Evolutionary conservation across 2,113 vertebrate species (phyloP), one percentile per base, ranked within the genome.

Genomic region (Naja naja): DNA sequence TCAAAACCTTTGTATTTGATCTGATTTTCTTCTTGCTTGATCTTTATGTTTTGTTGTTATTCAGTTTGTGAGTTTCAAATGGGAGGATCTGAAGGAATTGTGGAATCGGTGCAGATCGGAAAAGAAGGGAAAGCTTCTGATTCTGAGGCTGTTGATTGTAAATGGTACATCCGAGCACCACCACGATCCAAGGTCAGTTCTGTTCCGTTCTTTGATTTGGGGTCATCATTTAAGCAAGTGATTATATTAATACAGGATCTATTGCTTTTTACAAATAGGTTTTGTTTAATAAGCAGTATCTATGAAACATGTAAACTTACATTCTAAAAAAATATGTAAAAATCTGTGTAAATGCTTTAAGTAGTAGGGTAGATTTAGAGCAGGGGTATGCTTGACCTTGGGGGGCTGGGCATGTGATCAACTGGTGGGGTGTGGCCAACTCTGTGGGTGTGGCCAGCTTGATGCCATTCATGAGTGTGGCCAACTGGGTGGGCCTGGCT

Each of bases 21-120:
- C 96, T n/a, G 96, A 94, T 88, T 43, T 54, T 93, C 96, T 96
- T 96, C 94, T 97, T 97, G 95, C 93, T 98, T 96, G 95, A 93
- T 96, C 95, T 96, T 88, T 97, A 94, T 97, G 97, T 87, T 88
- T 64, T 86, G 43, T 96, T 95, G 90, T 97, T 95, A 91, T 97
- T 95, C 96, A 99, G 99, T 97, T 95, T 99, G 99, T 98, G 99
- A 99, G 97, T 99, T 99, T 97, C 99, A 99, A 97, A 98, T 99
- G 98, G 98, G 98, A 94, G 99, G 99, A 94, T 98, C 99, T 27
- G 99, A 99, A 98, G 99, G 99, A 94, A 99, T 99, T 96, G 98
- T 99, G 95, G 99, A 99, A 97, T 99, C 99, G 91, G 94, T 99
- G 95, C 99, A 99, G 96, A 99, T 99, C 96, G 98, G 98, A 95